A percentile compares a stretch with the other conserved stretches of the same genome.
phyloP scores from a whole-genome alignment of 2,797 vertebrate species.

The Sparidentex hasta region DNA sequence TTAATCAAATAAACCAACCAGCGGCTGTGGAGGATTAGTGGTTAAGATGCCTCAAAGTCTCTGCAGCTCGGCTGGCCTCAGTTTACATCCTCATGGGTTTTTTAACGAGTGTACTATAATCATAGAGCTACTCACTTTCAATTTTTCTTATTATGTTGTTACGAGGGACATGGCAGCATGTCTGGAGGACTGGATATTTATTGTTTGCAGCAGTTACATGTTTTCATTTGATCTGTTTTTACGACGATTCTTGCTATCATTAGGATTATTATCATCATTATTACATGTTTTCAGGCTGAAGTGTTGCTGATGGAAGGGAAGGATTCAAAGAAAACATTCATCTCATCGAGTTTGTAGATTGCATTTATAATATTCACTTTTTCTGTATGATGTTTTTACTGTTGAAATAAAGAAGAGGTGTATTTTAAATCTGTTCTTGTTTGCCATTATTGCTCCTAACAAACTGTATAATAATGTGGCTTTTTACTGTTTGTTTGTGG shows the following conservation, averaged over 20 bases:
- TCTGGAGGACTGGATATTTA: slow-evolving; percentile 68
- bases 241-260: slow-evolving; percentile 39
- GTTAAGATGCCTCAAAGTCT: slow-evolving; percentile 45
- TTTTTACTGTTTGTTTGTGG: not conserved
- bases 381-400: slow-evolving; percentile 83
- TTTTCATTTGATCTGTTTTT: slow-evolving; percentile 68
- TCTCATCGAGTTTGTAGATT: slow-evolving; percentile 75
- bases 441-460: not conserved
- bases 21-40: slow-evolving; percentile 48
- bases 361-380: slow-evolving; percentile 75
- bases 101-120: slow-evolving; percentile 59
- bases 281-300: slow-evolving; percentile 65
- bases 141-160: slow-evolving; percentile 59
- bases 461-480: not conserved
- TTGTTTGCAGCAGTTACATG: slow-evolving; percentile 59
- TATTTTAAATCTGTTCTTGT: slow-evolving; percentile 66
- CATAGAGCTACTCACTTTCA: slow-evolving; percentile 59
- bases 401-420: slow-evolving; percentile 82
- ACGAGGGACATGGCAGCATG: slow-evolving; percentile 39
- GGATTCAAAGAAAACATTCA: slow-evolving; percentile 38
- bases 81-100: slow-evolving; percentile 71
- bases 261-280: slow-evolving; percentile 48
- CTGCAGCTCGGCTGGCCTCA: slow-evolving; percentile 45
- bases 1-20: slow-evolving; percentile 55
- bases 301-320: slow-evolving; percentile 59